Conservation (phyloP, 2,888 invertebrate species). For the Eudasyphora cyanicolor region DNA sequence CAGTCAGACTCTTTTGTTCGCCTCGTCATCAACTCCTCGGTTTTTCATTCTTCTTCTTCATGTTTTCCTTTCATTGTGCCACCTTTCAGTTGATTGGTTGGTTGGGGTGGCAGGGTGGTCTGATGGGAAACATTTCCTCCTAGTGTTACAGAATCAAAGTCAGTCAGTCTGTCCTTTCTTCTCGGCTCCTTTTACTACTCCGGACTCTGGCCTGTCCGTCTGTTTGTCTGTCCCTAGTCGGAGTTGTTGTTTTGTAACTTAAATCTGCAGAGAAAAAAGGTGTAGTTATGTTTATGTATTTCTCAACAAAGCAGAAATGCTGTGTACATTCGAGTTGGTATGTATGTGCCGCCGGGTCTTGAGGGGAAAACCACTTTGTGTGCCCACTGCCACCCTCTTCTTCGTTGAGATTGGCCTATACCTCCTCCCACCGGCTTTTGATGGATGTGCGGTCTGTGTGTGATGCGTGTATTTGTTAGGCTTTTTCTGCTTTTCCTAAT, state of each 20-base stretch:
- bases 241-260: constrained; percentile 42
- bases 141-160: constrained; percentile 25
- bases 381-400: not conserved
- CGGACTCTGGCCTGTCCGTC: too few relatives aligned
- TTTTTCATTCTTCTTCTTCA: not conserved
- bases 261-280: constrained; percentile 30
- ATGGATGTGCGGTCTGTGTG: too few relatives aligned
- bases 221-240: too few relatives aligned
- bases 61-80: not conserved
- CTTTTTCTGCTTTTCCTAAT: constrained; percentile 39
- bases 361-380: not conserved
- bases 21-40: not conserved
- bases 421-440: too few relatives aligned
- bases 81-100: too few relatives aligned
- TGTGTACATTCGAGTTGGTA: constrained; percentile 35
- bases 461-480: not conserved
- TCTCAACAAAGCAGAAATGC: constrained; percentile 10
- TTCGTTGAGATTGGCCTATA: too few relatives aligned
- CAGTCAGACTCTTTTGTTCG: constrained; percentile 28
- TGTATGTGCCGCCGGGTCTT: constrained; percentile 39
- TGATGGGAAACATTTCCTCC: not conserved
- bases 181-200: not conserved
- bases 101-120: constrained; percentile 26
- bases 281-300: constrained; percentile 52
- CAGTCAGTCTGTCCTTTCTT: not conserved